Evolutionary conservation across 2,888 invertebrate species (phyloP).

Genomic region (Eupithecia subumbrata): DNA sequence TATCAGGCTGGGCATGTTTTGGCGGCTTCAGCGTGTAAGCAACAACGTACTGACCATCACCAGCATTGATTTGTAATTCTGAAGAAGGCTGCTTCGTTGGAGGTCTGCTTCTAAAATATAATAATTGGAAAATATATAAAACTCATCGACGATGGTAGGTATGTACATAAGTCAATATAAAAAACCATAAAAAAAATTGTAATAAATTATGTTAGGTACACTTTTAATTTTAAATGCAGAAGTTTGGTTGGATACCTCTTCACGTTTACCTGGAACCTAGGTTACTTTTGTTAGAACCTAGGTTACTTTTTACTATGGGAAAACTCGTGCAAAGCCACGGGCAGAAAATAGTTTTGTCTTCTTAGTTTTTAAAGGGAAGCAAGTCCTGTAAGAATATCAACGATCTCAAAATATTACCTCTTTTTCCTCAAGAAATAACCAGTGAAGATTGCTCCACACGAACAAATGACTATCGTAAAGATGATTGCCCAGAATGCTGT

Average conservation of each 20-base stretch:
- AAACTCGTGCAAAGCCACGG: neutral
- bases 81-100: slow-evolving; percentile 72
- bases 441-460: slow-evolving; percentile 61
- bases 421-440: slow-evolving; percentile 68
- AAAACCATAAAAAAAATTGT: neutral
- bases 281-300: neutral
- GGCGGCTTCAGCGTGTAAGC: slow-evolving; percentile 92
- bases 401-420: slow-evolving; percentile 56
- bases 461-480: slow-evolving; percentile 63
- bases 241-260: neutral
- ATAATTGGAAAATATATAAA: neutral
- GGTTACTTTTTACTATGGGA: neutral
- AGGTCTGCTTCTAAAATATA: slow-evolving; percentile 51
- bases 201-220: neutral
- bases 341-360: neutral
- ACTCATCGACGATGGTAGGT: neutral
- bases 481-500: slow-evolving; percentile 74
- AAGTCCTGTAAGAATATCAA: neutral
- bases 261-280: neutral
- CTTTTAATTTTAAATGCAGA: neutral
- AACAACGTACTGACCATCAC: slow-evolving; percentile 92
- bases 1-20: slow-evolving; percentile 88
- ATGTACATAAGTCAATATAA: neutral
- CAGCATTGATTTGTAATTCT: slow-evolving; percentile 86
- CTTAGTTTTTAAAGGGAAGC: neutral